These are phyloP conservation scores for Agriopis leucophaearia DNA, from an alignment of 2,888 invertebrate species.

Conservation along the genomic window DNA sequence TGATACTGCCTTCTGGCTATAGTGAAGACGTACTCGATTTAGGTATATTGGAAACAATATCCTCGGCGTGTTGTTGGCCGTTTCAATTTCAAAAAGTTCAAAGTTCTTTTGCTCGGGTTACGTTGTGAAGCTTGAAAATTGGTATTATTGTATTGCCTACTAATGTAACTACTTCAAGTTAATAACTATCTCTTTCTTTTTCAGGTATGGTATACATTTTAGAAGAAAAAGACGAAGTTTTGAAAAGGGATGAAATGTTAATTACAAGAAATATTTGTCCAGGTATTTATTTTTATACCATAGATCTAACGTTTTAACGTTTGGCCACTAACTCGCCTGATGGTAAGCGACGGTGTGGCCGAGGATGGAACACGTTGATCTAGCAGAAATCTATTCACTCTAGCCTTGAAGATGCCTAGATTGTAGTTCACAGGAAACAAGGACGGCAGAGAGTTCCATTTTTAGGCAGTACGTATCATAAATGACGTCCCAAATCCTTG, in stretches of 20 bases:
- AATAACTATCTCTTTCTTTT: constrained; percentile 2
- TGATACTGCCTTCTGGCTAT: constrained; percentile 12
- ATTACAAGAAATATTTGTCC: background rate
- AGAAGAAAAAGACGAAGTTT: background rate
- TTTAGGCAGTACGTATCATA: too few species aligned
- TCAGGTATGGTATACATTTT: constrained; percentile 17
- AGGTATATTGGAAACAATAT: constrained; percentile 62
- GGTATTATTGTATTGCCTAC: background rate
- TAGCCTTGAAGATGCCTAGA: too few species aligned
- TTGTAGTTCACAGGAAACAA: too few species aligned
- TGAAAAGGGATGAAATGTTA: background rate
- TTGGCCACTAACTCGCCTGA: too few species aligned
- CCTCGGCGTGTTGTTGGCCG: constrained; percentile 43
- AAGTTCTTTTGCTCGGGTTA: constrained; percentile 34
- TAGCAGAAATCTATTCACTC: too few species aligned
- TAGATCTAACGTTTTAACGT: too few species aligned
- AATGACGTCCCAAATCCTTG: too few species aligned
- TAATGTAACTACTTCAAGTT: background rate
- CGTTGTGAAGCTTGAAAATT: constrained; percentile 6
- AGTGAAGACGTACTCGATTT: constrained; percentile 58
- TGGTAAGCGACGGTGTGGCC: too few species aligned
- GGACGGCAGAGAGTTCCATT: too few species aligned
- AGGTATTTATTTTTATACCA: too few species aligned
- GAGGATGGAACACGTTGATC: too few species aligned
- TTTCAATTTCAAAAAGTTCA: constrained; percentile 47